Evolutionary conservation across 2,797 vertebrate genomes (phyloP), one percentile per base, ranked within the genome.

Genomic region (Halcyon leucocephala): DNA sequence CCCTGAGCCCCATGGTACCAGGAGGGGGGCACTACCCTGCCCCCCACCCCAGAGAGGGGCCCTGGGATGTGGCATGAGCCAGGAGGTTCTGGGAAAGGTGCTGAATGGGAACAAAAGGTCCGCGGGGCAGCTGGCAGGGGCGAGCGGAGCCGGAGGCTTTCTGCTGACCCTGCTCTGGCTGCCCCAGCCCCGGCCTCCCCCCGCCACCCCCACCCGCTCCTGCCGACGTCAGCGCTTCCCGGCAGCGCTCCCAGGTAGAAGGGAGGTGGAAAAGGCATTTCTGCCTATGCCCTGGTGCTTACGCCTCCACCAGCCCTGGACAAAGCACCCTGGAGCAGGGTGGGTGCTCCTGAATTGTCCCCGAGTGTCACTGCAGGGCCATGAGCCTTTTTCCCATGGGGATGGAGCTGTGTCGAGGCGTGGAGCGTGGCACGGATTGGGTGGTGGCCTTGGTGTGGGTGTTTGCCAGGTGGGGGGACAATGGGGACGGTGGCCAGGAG

Each of bases 41-140:
- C 21, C 52, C 28, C 57, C 52, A 9, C 66, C 76, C 35, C 2
- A 3, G 37, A 16, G 20, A 6, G 48, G 62, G 81, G 41, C 29
- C 51, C 33, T 8, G 2, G 25, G 69, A 35, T 44, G 25, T 1
- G 1, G 6, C 2, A 12, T 54, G 74, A 77, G 71, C 29, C 44
- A 18, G 41, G 93, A 82, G 82, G 61, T 51, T 72, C 92, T 81
- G 81, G 76, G 85, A 88, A 94, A 85, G 82, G 86, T 80, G 83
- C 86, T 66, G 93, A 51, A 52, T 20, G 65, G 79, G 67, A 84
- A 84, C 89, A 91, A 82, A 90, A 94, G 90, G 76, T 62, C 71
- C 3, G 8, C 2, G 28, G 66, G 16, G 88, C 2, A 12, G 62
- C 51, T 64, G 92, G 77, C 67, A 55, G 90, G 85, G 92, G 41